Conservation (phyloP, 2,888 invertebrate species). For the Blastobasis adustella region DNA sequence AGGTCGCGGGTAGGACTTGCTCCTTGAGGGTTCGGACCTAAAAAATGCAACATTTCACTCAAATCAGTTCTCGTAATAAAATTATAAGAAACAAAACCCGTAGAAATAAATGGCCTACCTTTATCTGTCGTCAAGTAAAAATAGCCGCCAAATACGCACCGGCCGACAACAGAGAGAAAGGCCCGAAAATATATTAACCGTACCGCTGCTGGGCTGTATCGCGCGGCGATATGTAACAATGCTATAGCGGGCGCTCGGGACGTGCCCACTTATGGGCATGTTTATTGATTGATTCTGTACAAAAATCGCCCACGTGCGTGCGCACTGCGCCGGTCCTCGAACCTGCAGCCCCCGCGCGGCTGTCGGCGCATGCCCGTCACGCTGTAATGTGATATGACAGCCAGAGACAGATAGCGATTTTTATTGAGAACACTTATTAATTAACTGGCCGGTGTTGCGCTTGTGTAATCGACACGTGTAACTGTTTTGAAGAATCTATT, state of each 20-base stretch:
- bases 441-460: too few relatives aligned
- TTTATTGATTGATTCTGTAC: conserved; percentile 42
- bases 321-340: conserved; percentile 26
- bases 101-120: background rate
- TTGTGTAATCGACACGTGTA: too few relatives aligned
- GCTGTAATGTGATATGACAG: conserved; percentile 4
- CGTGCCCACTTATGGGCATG: conserved; percentile 31
- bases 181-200: too few relatives aligned
- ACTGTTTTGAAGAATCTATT: too few relatives aligned
- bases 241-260: background rate
- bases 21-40: too few relatives aligned
- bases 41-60: too few relatives aligned
- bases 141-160: conserved; percentile 14
- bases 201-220: too few relatives aligned
- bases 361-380: background rate
- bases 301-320: conserved; percentile 27
- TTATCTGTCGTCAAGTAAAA: background rate
- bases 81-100: background rate
- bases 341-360: conserved; percentile 31
- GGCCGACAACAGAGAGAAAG: conserved; percentile 19
- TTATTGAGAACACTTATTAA: too few relatives aligned
- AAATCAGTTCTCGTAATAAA: too few relatives aligned
- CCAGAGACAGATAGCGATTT: background rate
- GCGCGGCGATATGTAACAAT: too few relatives aligned
- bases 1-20: too few relatives aligned